Conservation (phyloP, 2,888 invertebrate species). For the Chromoteleia sp. region DNA sequence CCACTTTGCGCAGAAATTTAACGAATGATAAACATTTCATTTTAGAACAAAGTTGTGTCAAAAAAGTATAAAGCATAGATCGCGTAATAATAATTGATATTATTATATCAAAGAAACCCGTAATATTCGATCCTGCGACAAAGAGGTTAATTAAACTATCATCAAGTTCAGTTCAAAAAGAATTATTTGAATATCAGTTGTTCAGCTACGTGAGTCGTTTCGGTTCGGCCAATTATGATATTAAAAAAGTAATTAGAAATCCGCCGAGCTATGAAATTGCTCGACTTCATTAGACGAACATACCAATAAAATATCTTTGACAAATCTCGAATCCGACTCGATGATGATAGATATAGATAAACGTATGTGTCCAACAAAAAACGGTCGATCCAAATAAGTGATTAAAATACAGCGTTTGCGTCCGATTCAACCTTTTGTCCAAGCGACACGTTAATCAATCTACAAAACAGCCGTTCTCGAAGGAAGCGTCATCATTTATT, state of each 20-base stretch:
- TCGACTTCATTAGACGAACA: background rate
- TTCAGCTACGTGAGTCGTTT: background rate
- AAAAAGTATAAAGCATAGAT: too few relatives aligned
- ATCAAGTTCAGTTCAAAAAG: background rate
- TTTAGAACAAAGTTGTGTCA: background rate
- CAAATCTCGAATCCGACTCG: background rate
- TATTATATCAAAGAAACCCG: slow-evolving; percentile 3
- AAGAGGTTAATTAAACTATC: slow-evolving; percentile 17
- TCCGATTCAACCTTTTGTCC: slow-evolving; percentile 15
- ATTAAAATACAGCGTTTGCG: background rate
- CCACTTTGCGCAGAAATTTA: background rate
- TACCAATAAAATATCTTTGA: background rate
- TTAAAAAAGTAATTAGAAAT: slow-evolving; percentile 15
- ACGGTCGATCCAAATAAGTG: too few relatives aligned
- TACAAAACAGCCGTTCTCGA: too few relatives aligned
- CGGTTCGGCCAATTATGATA: slow-evolving; percentile 3
- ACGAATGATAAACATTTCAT: slow-evolving; percentile 10
- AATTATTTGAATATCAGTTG: slow-evolving; percentile 39
- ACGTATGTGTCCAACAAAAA: background rate
- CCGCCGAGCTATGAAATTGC: background rate
- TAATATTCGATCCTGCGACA: background rate
- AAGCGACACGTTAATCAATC: slow-evolving; percentile 7
- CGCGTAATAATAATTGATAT: background rate
- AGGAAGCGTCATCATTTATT: background rate
- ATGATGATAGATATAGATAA: too few relatives aligned